Evolutionary conservation across 1,140 invertebrate species (phyloP).

Genomic region (Drosophila sturtevanti): DNA sequence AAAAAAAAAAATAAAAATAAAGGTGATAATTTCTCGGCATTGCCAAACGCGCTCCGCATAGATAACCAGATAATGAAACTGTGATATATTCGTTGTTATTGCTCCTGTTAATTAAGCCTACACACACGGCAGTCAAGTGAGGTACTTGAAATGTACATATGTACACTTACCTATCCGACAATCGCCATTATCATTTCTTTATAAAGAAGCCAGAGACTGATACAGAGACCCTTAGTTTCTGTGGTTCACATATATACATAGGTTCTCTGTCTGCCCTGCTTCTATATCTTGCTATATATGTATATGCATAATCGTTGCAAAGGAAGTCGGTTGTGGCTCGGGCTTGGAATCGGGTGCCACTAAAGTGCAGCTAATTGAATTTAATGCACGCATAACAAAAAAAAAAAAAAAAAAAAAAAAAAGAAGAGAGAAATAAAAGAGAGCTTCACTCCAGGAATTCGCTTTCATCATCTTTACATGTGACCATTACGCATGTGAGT

Average conservation of each 20-base stretch:
- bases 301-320: constrained; percentile 18
- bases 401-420: neutral
- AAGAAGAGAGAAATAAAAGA: neutral
- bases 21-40: constrained; percentile 44
- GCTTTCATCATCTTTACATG: constrained; percentile 41
- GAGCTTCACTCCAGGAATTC: constrained; percentile 17
- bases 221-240: constrained; percentile 16
- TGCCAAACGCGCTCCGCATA: constrained; percentile 15
- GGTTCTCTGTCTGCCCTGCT: too few relatives aligned
- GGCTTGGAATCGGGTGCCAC: constrained; percentile 67
- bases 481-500: constrained; percentile 33
- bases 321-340: constrained; percentile 52
- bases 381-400: constrained; percentile 51
- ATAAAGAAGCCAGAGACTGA: constrained; percentile 12
- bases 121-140: constrained; percentile 68
- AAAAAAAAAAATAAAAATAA: neutral
- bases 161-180: constrained; percentile 8
- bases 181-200: constrained; percentile 1
- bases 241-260: too few relatives aligned
- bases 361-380: constrained; percentile 71
- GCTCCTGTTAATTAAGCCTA: constrained; percentile 73
- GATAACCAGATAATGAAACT: constrained; percentile 70
- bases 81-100: constrained; percentile 56
- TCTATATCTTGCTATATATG: neutral
- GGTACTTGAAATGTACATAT: constrained; percentile 57